phyloP scores from a whole-genome alignment of 64 coral and sea anemone species.

The Catalaphyllia jardinei region DNA sequence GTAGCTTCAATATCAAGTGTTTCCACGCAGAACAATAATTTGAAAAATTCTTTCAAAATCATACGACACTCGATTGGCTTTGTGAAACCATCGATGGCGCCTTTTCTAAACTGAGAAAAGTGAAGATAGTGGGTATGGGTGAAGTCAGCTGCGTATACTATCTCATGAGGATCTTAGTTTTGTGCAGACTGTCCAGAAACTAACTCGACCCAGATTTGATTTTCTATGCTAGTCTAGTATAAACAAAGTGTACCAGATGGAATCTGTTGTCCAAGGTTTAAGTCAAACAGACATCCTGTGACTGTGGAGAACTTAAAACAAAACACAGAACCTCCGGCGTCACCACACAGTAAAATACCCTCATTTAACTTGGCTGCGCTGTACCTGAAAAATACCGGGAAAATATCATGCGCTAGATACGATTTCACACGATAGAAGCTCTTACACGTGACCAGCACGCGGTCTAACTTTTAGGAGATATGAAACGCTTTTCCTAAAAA shows the following conservation, averaged over 20 bases:
- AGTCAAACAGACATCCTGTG: conserved; percentile 65
- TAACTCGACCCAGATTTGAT: background rate
- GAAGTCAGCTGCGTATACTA: too few relatives aligned
- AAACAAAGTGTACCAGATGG: conserved; percentile 59
- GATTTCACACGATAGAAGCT: background rate
- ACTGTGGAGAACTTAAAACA: conserved; percentile 85
- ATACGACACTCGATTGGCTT: too few relatives aligned
- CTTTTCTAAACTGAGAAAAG: background rate
- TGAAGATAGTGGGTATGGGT: too few relatives aligned
- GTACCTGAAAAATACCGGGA: conserved; percentile 77
- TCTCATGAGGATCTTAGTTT: background rate
- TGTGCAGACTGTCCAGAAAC: background rate
- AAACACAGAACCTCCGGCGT: conserved; percentile 75
- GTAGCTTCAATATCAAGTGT: background rate
- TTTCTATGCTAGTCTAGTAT: background rate
- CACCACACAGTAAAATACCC: conserved; percentile 82
- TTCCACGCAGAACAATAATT: too few relatives aligned
- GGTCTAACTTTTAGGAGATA: too few relatives aligned
- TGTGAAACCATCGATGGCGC: background rate
- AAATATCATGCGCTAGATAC: background rate
- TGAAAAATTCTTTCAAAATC: too few relatives aligned
- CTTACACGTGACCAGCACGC: too few relatives aligned
- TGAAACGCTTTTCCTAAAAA: too few relatives aligned
- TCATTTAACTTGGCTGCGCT: conserved; percentile 78
- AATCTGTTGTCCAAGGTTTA: conserved; percentile 80